Base-by-base conservation (phyloP, 1,140 invertebrate genomes). In the Drosophila virilis region DNA sequence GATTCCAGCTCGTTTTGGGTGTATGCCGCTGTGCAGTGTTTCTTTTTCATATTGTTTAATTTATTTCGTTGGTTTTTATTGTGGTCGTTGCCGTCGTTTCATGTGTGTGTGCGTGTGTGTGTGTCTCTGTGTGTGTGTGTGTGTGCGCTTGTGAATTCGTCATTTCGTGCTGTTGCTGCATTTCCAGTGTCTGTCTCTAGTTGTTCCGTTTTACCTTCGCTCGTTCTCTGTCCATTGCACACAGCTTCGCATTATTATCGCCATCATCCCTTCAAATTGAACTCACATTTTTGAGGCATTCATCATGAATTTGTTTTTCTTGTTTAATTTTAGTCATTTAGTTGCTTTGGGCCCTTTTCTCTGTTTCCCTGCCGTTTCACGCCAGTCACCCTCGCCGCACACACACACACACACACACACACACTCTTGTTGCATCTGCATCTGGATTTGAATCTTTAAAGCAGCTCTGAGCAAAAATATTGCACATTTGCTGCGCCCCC, bases 21-120 rank as follows among this genome's bases (percentile, higher is more conserved):
- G 80, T 83, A 72, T 59, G 65, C 38, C 28, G 45, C 61, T 71
- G 74, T 71, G 83, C 82, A 78, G 83, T 85, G 83, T 86, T 82
- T 86, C 85, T 77, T 86, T 86, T 86, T 86, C 82, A 86, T 86
- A 86, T 88, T 86, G 86, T 86, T 86, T 88, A 86, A 86, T 86
- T 86, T 86, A 86, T 86, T 88, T 86, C 78, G 83, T 86, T 86
- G 82, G 83, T 82, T 86, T 85, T 85, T 82, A 88, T 86, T 86
- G 83, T 82, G 83, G 71, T 82, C 70, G 67, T 71, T 62, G 65
- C 75, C 61, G 62, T 60, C 54, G 69, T 64, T 65, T 37, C 45
- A 13, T 57, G 15, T 42, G 12, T 50, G 5, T n/a, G 51, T 43
- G 17, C 40, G 42, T n/a, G 8, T 8, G 51, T 15, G 32, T 46